Conservation (phyloP, 2,888 invertebrate genomes). For the Abrostola triplasia region DNA sequence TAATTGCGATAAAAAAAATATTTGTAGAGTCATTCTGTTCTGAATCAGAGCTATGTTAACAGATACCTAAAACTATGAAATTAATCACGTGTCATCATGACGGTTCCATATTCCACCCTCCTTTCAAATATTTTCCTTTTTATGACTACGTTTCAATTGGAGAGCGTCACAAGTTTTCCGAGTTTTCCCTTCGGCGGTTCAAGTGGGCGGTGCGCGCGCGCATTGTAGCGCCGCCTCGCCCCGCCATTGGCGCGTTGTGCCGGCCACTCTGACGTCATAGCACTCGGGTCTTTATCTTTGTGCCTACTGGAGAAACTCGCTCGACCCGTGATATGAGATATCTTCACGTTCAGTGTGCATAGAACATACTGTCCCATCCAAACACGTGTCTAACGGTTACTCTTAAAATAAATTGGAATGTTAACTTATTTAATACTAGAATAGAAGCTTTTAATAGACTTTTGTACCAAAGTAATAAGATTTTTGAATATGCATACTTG, state of each 20-base stretch:
- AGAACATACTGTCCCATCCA: conserved; percentile 21
- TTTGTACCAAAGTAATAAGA: conserved; percentile 4
- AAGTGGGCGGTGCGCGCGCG: conserved; percentile 81
- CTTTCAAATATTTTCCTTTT: conserved; percentile 13
- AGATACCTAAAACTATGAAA: no score
- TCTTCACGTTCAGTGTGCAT: conserved; percentile 44
- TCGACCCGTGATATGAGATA: conserved; percentile 58
- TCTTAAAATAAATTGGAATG: conserved; percentile 1
- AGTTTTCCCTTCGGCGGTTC: conserved; percentile 71
- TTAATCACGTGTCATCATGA: no score
- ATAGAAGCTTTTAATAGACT: conserved; percentile 21
- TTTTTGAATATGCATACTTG: conserved; percentile 7
- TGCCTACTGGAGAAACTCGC: conserved; percentile 66
- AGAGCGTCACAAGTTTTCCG: conserved; percentile 68
- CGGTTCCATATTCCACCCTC: no score
- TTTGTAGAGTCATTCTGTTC: no score
- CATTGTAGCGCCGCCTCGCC: conserved; percentile 76
- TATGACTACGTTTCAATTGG: conserved; percentile 11
- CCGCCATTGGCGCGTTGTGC: conserved; percentile 76
- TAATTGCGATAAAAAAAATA: no score
- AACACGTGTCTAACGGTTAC: conserved; percentile 6
- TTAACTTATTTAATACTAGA: conserved; percentile 14
- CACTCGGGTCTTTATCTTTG: conserved; percentile 72
- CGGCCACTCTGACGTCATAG: conserved; percentile 85
- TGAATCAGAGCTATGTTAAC: no score